These are phyloP conservation scores for Podocnemis expansa DNA, from an alignment of 2,113 vertebrate species.

Conservation along the genomic window DNA sequence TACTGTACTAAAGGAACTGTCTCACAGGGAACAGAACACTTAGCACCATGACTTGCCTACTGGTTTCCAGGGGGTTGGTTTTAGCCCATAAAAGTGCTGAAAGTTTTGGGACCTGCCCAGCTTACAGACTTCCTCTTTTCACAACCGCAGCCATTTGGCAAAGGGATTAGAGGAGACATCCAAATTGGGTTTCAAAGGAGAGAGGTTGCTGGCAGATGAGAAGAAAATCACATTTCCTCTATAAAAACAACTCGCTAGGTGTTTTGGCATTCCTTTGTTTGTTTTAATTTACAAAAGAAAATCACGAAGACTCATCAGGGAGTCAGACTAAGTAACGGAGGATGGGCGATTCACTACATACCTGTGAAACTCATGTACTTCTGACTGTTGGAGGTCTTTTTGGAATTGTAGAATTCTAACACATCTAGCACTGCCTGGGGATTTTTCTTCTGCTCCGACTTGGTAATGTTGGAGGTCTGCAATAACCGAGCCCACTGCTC, in stretches of 20 bases:
- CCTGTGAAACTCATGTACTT: slow-evolving; percentile 99
- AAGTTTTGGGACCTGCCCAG: not conserved
- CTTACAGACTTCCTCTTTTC: not conserved
- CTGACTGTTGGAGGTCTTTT: slow-evolving; percentile 94
- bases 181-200: not conserved
- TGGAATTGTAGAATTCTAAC: slow-evolving; percentile 96
- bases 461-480: slow-evolving; percentile 97
- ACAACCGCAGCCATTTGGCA: not conserved
- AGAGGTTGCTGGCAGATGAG: not conserved
- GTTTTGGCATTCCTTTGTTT: not conserved
- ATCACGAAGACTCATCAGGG: rapidly evolving
- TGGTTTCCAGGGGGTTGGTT: not conserved
- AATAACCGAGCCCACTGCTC: slow-evolving; percentile 96
- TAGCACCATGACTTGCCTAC: not conserved
- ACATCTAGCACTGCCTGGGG: slow-evolving; percentile 95
- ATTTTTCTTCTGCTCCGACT: slow-evolving; percentile 97
- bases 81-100: not conserved
- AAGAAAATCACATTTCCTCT: not conserved
- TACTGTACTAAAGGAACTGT: not conserved
- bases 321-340: rapidly evolving
- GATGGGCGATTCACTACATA: not conserved
- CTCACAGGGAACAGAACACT: not conserved
- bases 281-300: not conserved
- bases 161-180: not conserved
- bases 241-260: not conserved